A percentile compares a stretch with the other conserved stretches of the same genome.
Evolutionary conservation across 2,113 vertebrate species (phyloP).

Genomic region (Amphiprion percula): DNA sequence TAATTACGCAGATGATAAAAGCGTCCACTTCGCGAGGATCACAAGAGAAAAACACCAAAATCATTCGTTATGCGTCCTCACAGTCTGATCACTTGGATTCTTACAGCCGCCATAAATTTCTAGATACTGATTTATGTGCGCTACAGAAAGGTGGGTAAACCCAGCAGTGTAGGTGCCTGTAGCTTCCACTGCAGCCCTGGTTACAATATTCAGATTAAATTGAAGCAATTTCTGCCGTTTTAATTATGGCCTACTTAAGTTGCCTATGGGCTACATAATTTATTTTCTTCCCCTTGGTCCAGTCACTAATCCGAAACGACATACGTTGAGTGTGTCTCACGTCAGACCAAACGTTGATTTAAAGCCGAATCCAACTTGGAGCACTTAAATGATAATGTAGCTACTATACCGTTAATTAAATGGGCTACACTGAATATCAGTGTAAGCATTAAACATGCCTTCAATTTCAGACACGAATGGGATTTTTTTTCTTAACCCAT

Average conservation of each 20-base stretch:
- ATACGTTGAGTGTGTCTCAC: constrained; percentile 68
- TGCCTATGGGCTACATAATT: constrained; percentile 72
- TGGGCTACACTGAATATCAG: constrained; percentile 61
- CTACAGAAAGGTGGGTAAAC: constrained; percentile 36
- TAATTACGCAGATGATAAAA: too few relatives aligned
- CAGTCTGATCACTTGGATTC: too few relatives aligned
- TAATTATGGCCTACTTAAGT: constrained; percentile 78
- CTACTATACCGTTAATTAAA: constrained; percentile 76
- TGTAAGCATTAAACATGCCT: constrained; percentile 67
- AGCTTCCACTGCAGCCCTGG: constrained; percentile 19
- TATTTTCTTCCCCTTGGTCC: constrained; percentile 59
- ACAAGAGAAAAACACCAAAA: too few relatives aligned
- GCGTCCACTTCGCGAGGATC: too few relatives aligned
- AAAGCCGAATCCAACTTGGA: constrained; percentile 69
- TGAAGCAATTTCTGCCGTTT: constrained; percentile 71
- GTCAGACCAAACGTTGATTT: constrained; percentile 77
- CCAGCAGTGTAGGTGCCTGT: constrained; percentile 1
- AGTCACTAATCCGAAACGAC: constrained; percentile 70
- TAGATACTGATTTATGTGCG: constrained; percentile 29
- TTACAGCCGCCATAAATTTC: background rate
- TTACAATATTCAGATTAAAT: constrained; percentile 75
- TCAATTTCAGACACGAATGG: constrained; percentile 61
- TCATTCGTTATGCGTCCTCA: too few relatives aligned
- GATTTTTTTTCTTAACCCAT: constrained; percentile 37
- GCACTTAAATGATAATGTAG: constrained; percentile 76